These are phyloP conservation scores for Cacatua alba DNA, from an alignment of 2,113 vertebrate genomes.

Conservation along the genomic window DNA sequence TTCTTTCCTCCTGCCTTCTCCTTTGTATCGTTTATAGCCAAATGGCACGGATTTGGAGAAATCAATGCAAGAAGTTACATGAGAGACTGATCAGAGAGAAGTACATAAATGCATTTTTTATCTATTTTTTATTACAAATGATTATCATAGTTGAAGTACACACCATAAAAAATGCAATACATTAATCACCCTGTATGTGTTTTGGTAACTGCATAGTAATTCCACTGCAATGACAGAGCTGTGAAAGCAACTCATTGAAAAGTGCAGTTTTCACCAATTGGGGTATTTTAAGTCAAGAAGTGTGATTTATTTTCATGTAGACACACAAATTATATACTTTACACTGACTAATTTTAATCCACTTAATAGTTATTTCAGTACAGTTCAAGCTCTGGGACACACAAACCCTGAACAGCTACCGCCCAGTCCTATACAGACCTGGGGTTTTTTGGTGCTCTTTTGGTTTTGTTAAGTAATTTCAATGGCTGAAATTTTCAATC, in stretches of 20 bases:
- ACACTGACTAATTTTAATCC: background rate
- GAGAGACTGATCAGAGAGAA: conserved; percentile 4
- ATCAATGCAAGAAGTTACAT: conserved; percentile 29
- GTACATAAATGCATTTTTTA: background rate
- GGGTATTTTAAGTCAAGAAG: background rate
- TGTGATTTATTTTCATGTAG: background rate
- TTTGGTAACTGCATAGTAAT: background rate
- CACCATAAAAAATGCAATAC: conserved; percentile 12
- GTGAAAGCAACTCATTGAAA: background rate
- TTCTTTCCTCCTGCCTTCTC: background rate
- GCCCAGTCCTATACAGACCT: background rate
- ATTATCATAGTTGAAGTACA: conserved; percentile 48
- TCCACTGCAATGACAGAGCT: fast-evolving
- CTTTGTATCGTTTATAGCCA: background rate
- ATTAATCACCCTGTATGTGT: background rate
- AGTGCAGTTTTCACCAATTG: background rate
- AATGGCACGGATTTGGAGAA: background rate
- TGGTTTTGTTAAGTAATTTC: background rate
- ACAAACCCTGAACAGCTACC: background rate
- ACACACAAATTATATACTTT: background rate
- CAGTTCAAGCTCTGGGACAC: background rate
- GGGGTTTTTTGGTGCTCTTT: background rate
- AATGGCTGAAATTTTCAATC: background rate
- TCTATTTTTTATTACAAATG: conserved; percentile 21
- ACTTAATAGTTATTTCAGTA: background rate